phyloP scores from a whole-genome alignment of 2,888 invertebrate species.

The Dynastes hyllus region DNA sequence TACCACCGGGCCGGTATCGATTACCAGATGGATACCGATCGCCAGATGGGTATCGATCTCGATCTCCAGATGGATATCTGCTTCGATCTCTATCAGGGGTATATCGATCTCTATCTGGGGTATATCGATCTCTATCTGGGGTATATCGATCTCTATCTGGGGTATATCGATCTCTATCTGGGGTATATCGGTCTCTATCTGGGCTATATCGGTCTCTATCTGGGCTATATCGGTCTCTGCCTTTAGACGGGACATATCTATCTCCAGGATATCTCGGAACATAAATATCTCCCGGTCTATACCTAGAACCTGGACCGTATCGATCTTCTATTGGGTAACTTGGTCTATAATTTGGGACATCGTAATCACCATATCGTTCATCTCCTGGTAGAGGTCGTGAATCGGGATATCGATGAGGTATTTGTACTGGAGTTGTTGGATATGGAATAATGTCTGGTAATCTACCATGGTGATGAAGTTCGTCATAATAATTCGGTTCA shows the following conservation, averaged over 20 bases:
- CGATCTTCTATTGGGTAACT: conserved; percentile 53
- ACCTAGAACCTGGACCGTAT: conserved; percentile 57
- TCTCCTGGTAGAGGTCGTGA: conserved; percentile 31
- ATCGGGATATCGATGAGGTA: conserved; percentile 48
- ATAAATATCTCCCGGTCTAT: conserved; percentile 64
- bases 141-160: conserved; percentile 53
- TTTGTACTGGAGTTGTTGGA: conserved; percentile 47
- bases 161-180: conserved; percentile 46
- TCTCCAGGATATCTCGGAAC: conserved; percentile 54
- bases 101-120: conserved; percentile 52
- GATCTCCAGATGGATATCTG: conserved; percentile 49
- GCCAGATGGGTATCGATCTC: conserved; percentile 52
- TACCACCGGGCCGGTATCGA: conserved; percentile 47
- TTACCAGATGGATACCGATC: conserved; percentile 56
- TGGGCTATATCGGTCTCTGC: conserved; percentile 2
- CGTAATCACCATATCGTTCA: conserved; percentile 47
- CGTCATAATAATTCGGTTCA: conserved; percentile 47
- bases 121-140: conserved; percentile 50
- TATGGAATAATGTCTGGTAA: conserved; percentile 49
- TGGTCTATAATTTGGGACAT: conserved; percentile 49
- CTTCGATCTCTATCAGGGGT: conserved; percentile 46
- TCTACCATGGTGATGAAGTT: conserved; percentile 40
- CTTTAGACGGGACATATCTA: conserved; percentile 45
- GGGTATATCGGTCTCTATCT: conserved; percentile 60
- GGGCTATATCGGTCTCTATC: conserved; percentile 68